Evolutionary conservation across 2,113 vertebrate genomes (phyloP).

Genomic region (Motacilla tschutschensis): DNA sequence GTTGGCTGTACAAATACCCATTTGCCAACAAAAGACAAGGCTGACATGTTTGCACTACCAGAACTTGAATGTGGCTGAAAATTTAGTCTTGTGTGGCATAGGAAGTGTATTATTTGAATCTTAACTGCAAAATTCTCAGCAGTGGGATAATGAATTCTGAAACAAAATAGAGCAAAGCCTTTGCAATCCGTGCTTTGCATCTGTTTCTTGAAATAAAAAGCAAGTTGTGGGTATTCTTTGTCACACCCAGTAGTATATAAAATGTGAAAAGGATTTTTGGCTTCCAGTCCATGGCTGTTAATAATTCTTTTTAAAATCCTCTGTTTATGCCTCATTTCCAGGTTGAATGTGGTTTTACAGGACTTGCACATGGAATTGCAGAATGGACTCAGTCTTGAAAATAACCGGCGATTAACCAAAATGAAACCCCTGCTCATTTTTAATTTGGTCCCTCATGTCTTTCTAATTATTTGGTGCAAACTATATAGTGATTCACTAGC

Average conservation of each 20-base stretch:
- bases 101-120: neutral
- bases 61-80: neutral
- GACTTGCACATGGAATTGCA: neutral
- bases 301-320: neutral
- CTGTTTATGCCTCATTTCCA: neutral
- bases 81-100: neutral
- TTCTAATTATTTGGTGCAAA: neutral
- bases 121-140: neutral
- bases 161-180: neutral
- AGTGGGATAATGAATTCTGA: neutral
- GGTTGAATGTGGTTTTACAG: neutral
- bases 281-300: neutral
- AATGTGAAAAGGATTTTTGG: neutral
- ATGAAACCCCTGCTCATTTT: neutral
- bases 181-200: neutral
- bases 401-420: neutral
- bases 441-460: neutral
- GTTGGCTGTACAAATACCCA: neutral
- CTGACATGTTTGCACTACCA: neutral
- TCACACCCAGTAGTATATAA: neutral
- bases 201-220: neutral
- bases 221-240: neutral
- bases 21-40: neutral
- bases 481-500: neutral
- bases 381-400: neutral